phyloP scores from a whole-genome alignment of 2,797 vertebrate species.

The Champsocephalus gunnari region DNA sequence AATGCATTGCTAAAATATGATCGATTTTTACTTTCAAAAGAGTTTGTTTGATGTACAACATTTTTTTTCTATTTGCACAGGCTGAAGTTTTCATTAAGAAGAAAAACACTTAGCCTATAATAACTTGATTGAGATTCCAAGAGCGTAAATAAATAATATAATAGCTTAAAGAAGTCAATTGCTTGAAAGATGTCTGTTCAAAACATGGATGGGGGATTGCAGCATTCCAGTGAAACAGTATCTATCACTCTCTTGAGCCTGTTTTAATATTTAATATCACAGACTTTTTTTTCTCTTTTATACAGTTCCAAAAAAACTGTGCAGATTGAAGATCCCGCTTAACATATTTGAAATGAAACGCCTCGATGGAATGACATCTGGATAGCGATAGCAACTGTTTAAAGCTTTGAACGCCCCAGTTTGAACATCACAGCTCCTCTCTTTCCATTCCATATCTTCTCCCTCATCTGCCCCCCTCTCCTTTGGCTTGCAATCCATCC shows the following conservation, averaged over 20 bases:
- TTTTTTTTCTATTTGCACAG: slow-evolving; percentile 12
- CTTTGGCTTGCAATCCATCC: slow-evolving; percentile 52
- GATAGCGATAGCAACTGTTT: slow-evolving; percentile 44
- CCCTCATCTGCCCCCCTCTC: slow-evolving; percentile 43
- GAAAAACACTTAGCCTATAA: slow-evolving; percentile 11
- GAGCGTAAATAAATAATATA: slow-evolving; percentile 20
- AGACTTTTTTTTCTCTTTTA: slow-evolving; percentile 6
- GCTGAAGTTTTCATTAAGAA: slow-evolving; percentile 14
- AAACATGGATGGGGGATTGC: slow-evolving; percentile 19
- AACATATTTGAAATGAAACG: slow-evolving; percentile 50
- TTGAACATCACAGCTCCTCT: slow-evolving; percentile 59
- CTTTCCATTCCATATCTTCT: slow-evolving; percentile 45
- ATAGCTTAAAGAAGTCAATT: slow-evolving; percentile 49
- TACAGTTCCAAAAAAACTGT: slow-evolving; percentile 2
- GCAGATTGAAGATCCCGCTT: slow-evolving; percentile 16
- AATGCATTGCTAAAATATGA: slow-evolving; percentile 52
- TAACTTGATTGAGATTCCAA: slow-evolving; percentile 26
- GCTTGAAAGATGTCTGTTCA: slow-evolving; percentile 27
- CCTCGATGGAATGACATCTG: slow-evolving; percentile 37
- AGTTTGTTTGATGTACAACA: slow-evolving; percentile 3
- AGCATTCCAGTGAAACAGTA: slow-evolving; percentile 23
- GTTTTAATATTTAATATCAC: slow-evolving; percentile 59
- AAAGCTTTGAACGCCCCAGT: slow-evolving; percentile 53
- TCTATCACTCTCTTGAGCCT: slow-evolving; percentile 41
- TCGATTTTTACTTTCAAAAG: slow-evolving; percentile 58